These are phyloP conservation scores for Myopa testacea DNA, from an alignment of 2,888 invertebrate genomes.

Conservation along the genomic window DNA sequence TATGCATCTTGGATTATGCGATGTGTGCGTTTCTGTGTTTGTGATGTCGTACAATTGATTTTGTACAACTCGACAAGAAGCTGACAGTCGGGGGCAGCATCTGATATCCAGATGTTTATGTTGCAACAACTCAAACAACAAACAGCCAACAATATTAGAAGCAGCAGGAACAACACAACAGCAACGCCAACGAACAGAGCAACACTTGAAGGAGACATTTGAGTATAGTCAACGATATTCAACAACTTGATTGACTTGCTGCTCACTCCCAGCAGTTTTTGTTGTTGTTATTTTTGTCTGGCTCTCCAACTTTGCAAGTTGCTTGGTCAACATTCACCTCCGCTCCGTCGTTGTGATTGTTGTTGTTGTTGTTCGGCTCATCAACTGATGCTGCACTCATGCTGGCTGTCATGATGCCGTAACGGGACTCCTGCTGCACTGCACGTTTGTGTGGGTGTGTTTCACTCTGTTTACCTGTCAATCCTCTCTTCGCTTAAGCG, in stretches of 20 bases:
- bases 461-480: background rate
- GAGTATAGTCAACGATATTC: slow-evolving; percentile 26
- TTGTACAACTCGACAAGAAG: background rate
- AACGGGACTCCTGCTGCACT: too few relatives aligned
- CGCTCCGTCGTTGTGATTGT: background rate
- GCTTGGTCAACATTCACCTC: background rate
- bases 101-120: slow-evolving; percentile 6
- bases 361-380: slow-evolving; percentile 11
- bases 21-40: background rate
- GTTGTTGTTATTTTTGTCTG: too few relatives aligned
- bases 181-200: background rate
- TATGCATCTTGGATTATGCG: background rate
- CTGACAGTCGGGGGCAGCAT: background rate
- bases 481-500: background rate
- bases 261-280: background rate
- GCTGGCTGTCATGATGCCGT: background rate
- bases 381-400: slow-evolving; percentile 2
- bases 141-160: background rate
- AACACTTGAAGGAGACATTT: background rate
- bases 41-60: background rate
- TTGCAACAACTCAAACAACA: slow-evolving; percentile 11
- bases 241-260: slow-evolving; percentile 19
- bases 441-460: background rate
- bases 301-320: too few relatives aligned
- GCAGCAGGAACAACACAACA: slow-evolving; percentile 7